A percentile compares a stretch with the other conserved stretches of the same genome.
Conservation (phyloP, 2,113 vertebrate genomes). For the Rhizomys pruinosus region DNA sequence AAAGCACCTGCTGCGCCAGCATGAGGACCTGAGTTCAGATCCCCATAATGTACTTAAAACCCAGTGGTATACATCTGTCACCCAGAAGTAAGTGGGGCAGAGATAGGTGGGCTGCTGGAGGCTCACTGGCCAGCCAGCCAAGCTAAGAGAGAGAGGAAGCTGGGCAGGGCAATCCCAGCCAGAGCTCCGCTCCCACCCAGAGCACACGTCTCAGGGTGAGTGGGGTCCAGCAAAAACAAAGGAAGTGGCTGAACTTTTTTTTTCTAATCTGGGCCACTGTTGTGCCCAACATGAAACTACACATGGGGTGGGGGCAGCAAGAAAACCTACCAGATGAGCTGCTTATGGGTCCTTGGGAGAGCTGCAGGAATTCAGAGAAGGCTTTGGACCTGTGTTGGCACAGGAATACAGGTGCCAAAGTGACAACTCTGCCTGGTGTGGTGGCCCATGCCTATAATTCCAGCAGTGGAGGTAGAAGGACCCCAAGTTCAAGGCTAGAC, state of each 20-base stretch:
- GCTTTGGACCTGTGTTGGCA: not conserved
- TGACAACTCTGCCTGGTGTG: not conserved
- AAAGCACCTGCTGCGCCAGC: not conserved
- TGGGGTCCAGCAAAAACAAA: not conserved
- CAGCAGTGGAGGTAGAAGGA: not conserved
- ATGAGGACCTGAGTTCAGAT: not conserved
- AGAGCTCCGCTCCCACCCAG: not conserved
- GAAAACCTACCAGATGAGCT: not conserved
- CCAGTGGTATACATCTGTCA: not conserved
- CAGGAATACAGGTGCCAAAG: not conserved
- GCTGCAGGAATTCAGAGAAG: not conserved
- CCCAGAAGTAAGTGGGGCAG: not conserved
- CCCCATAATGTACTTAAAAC: not conserved
- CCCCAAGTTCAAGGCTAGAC: not conserved
- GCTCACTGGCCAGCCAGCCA: not conserved
- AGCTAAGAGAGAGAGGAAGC: not conserved
- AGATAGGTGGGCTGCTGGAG: not conserved
- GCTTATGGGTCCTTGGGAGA: not conserved
- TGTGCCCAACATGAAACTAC: not conserved
- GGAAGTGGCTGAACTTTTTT: not conserved
- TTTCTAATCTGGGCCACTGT: not conserved
- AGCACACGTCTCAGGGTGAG: not conserved
- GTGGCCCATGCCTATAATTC: not conserved
- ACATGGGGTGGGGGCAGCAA: not conserved
- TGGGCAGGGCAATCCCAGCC: not conserved